Base-by-base conservation (phyloP, 2,888 invertebrate genomes). In the Pimpla rufipes region DNA sequence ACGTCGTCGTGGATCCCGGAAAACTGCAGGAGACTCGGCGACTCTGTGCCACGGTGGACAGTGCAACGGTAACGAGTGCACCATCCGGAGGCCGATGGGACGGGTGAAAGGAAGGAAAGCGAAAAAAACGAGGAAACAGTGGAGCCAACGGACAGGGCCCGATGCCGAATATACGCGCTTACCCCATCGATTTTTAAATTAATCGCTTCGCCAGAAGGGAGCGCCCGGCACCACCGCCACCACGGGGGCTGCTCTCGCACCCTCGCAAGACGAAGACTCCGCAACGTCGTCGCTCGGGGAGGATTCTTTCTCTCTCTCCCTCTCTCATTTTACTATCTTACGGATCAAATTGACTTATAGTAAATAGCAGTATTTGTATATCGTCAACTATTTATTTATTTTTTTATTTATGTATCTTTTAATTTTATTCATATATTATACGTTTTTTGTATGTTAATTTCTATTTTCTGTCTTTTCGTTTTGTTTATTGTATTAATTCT, bases 181-280 rank as follows among this genome's bases (percentile, higher is more conserved):
- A 57, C 52, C 45, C 79, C 55, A 86, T 87, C 84, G 84, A 87
- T 86, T 85, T 84, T 81, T 84, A 79, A 83, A 87, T 86, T 87
- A 87, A 87, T 87, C 85, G 81, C 79, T 84, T 79, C 70, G 70
- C 73, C 81, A 80, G 55, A 76, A 84, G 79, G 73, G 78, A 68
- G 77, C 73, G 73, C 73, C 59, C 47, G 18, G 42, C 13, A 21
- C 11, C 18, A 0, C 8, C 16, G 37, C 47, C 10, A 35, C 45
- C 35, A 29, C 67, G n/a, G 23, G 23, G 23, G 23, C 21, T 8
- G 13, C 45, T 45, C 47, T 73, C 73, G 59, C 23, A 18, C 52
- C 42, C 37, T 23, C 11, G 11, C 40, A 37, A 42, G 64, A 55
- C 57, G 55, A 42, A 66, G 74, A 74, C 64, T 29, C 29, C 35